Percentiles rank a stretch among this genome's conserved stretches.
Conservation (phyloP, 2,888 invertebrate species). For the Thelaira solivaga region DNA sequence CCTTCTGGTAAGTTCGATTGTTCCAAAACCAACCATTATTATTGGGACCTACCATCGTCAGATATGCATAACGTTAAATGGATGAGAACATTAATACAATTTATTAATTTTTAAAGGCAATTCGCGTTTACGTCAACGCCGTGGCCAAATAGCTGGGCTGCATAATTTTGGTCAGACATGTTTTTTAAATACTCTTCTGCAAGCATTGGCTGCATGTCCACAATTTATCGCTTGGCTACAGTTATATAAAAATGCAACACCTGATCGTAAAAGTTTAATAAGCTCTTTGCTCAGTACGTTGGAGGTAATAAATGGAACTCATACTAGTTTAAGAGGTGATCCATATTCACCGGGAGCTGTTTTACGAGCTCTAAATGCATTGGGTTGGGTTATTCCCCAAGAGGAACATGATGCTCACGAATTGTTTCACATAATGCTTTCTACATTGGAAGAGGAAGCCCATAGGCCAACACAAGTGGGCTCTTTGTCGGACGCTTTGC, state of each 20-base stretch:
- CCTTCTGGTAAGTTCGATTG: conserved; percentile 76
- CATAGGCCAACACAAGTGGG: conserved; percentile 78
- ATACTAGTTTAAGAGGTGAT: conserved; percentile 81
- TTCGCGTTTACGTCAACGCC: conserved; percentile 80
- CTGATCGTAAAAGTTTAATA: conserved; percentile 84
- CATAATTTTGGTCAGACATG: conserved; percentile 95
- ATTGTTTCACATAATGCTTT: conserved; percentile 90
- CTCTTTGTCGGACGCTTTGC: conserved; percentile 86
- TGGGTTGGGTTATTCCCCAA: conserved; percentile 93
- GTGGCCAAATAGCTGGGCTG: conserved; percentile 89
- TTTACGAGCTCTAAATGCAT: conserved; percentile 83
- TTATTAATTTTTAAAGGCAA: conserved; percentile 67
- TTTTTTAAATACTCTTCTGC: conserved; percentile 93
- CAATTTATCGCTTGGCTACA: conserved; percentile 90
- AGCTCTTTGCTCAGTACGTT: conserved; percentile 85
- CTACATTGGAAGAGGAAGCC: conserved; percentile 93
- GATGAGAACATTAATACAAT: too few species aligned
- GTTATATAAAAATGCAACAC: conserved; percentile 80
- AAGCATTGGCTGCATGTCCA: conserved; percentile 92
- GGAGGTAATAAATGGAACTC: conserved; percentile 84
- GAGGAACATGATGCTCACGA: conserved; percentile 98
- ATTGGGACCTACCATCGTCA: neutral
- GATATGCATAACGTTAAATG: neutral
- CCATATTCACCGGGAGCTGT: conserved; percentile 83
- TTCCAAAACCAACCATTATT: too few species aligned